Base-by-base conservation (phyloP, 2,797 vertebrate species). In the Fringilla coelebs region DNA sequence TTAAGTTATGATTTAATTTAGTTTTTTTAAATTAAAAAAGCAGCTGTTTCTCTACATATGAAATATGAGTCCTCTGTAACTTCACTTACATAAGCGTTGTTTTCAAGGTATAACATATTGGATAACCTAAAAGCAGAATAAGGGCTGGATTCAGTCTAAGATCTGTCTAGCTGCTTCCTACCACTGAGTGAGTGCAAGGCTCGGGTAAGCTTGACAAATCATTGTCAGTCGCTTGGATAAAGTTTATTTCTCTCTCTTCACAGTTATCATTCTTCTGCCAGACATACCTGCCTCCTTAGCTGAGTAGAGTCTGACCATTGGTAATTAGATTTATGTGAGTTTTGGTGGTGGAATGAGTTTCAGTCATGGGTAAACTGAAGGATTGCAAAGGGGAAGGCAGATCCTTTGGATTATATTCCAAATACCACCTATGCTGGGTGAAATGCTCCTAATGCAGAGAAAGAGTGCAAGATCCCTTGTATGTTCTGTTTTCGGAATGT, bases 1-100 rank as follows among this genome's bases (percentile, higher is more conserved):
- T 96, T 93, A 94, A 96, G 94, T 96, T 96, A 94, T 92, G 90
- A 97, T 97, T 96, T 96, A 96, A 97, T 97, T 97, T 97, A 74
- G 67, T 49, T 54, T 96, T 96, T 96, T 93, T 95, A 93, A 96
- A 97, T 95, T 92, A 93, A 94, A 97, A 95, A 93, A 88, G 2
- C 94, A 96, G 94, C 90, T 96, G 94, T 92, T 96, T 95, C 94
- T 94, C 79, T 90, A 51, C 89, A 94, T 76, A 90, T 90, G 94
- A 97, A 97, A 97, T 74, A 78, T 89, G 93, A 97, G 78, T 95
- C 67, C 52, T 81, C 88, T 93, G 82, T 94, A 95, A 71, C 88
- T 96, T 96, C 38, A 94, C 94, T 95, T 89, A 68, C 70, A 83
- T 34, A 85, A 95, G 74, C 3, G 0, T 60, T 9, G 10, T 90